Evolutionary conservation across 64 coral and sea anemone genomes (phyloP), one percentile per base, ranked within the genome.

Genomic region (Dendronephthya gigantea): DNA sequence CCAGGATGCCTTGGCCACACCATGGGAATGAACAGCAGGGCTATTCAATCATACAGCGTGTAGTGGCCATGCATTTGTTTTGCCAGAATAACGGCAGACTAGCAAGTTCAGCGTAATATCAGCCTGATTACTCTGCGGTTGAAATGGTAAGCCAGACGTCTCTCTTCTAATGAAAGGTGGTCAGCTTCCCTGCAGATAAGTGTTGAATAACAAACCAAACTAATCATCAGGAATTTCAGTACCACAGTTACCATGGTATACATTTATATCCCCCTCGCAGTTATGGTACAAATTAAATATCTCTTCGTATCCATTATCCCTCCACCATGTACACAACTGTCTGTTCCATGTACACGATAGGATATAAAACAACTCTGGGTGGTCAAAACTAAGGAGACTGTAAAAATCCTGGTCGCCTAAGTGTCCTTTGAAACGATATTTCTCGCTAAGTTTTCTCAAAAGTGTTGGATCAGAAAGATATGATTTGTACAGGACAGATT

Each of bases 351-450:
- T 88, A 89, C 94, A 97, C 0, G 91, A 91, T 29, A 97, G 56
- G 12, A 89, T 28, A 35, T 97, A 86, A 45, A 97, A 97, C 27
- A 97, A 88, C 19, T 93, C 86, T 19, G 74, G 62, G 38, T 97
- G 85, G 14, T 97, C 89, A 86, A 97, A 89, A 83, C 81, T 91
- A 40, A 91, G 10, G 0, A 97, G 87, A 5, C 91, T 84, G 49
- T 90, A 97, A 87, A 97, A 97, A 89, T 91, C 94, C 75, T 97
- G 94, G 35, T 97, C 94, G 35, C 94, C 94, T 16, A 97, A 85
- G 68, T 93, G 84, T 9, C 94, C 91, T 4, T 89, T 75, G 75
- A 97, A 91, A 1, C 74, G 40, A 81, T 93, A 97, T 43, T 89
- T 97, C 19, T 87, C 30, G 22, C 89, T 84, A 17, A 97, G 74